Evolutionary conservation across 35 echinoderm and acorn worm species (phyloP).

Genomic region (Apostichopus parvimensis): DNA sequence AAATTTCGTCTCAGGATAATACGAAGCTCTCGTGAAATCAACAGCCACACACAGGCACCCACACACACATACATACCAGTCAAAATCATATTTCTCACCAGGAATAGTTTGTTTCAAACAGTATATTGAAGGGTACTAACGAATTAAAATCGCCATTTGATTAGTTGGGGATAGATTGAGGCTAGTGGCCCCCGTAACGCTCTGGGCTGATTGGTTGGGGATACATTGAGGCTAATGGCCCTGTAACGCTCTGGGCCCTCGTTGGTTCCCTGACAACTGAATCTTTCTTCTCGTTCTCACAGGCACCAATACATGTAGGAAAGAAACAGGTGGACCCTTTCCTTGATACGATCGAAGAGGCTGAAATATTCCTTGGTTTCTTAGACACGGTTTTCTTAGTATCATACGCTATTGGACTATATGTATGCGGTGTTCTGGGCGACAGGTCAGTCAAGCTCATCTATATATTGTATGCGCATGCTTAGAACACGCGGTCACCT

Average conservation of each 20-base stretch:
- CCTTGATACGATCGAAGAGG: constrained; percentile 67
- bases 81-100: too few species aligned
- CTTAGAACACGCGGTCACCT: neutral
- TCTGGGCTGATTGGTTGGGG: too few species aligned
- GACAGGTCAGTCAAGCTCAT: constrained; percentile 57
- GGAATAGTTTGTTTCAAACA: too few species aligned
- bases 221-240: too few species aligned
- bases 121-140: too few species aligned
- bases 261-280: neutral
- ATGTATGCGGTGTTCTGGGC: constrained; percentile 70
- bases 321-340: constrained; percentile 55
- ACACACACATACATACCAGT: too few species aligned
- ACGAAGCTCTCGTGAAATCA: too few species aligned
- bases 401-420: constrained; percentile 80
- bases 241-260: neutral
- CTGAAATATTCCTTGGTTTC: constrained; percentile 84
- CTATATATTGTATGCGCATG: neutral
- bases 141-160: too few species aligned
- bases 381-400: constrained; percentile 79
- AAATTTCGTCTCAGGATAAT: too few species aligned
- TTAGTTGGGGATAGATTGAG: too few species aligned
- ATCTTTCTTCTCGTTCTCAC: neutral
- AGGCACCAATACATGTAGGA: neutral
- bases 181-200: too few species aligned
- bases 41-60: too few species aligned